Percentiles rank a stretch among this genome's conserved stretches.
Conservation (phyloP, 2,888 invertebrate species). For the Linyphia triangularis region DNA sequence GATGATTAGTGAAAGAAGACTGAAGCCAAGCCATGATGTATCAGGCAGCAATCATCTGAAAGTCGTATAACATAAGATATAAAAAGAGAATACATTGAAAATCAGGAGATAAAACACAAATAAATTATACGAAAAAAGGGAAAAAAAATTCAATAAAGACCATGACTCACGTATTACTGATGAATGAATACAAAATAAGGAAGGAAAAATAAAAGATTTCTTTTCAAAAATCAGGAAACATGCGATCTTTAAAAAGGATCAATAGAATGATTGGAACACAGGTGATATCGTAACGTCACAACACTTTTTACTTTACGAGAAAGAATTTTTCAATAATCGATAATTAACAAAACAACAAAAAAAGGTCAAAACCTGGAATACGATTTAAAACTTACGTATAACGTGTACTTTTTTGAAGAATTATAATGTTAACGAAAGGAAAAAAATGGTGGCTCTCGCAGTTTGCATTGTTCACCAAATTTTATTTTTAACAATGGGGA, state of each 20-base stretch:
- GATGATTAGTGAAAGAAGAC: conserved; percentile 66
- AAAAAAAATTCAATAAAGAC: not conserved
- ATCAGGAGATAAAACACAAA: not conserved
- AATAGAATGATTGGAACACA: not conserved
- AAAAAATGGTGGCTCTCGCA: not conserved
- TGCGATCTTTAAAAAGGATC: not conserved
- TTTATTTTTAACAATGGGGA: not conserved
- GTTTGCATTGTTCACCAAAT: conserved; percentile 37
- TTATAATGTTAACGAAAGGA: not conserved
- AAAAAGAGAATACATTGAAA: not conserved
- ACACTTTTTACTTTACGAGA: not conserved
- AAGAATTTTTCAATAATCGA: not conserved
- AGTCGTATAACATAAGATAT: too few species aligned
- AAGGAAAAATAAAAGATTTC: not conserved
- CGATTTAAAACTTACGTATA: not conserved
- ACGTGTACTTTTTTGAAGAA: not conserved
- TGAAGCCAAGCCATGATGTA: conserved; percentile 69
- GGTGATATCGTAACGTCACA: not conserved
- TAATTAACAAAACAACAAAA: not conserved
- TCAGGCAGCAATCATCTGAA: not conserved
- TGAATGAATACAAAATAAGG: not conserved
- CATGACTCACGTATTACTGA: not conserved
- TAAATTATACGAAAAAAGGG: not conserved
- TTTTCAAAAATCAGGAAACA: not conserved
- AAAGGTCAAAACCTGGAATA: not conserved